Evolutionary conservation across 2,888 invertebrate genomes (phyloP).

Genomic region (Phytoseiulus persimilis): DNA sequence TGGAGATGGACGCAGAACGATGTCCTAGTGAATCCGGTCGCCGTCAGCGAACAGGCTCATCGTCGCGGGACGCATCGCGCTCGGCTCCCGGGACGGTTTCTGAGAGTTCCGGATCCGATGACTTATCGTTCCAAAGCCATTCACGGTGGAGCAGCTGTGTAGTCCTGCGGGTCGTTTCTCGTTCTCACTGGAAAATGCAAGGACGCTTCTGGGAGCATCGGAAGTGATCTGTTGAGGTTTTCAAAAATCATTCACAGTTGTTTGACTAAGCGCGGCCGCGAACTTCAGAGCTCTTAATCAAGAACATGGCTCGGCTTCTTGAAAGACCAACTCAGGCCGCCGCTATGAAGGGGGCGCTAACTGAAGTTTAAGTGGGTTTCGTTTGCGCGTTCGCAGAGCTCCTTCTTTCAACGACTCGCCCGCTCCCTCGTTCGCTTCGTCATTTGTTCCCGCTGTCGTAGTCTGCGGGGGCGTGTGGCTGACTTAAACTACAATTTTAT

Average conservation of each 20-base stretch:
- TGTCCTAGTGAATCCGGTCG: background rate
- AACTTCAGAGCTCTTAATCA: background rate
- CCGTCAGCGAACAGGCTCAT: no score
- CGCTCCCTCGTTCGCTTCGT: background rate
- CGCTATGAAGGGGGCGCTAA: background rate
- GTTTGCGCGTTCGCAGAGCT: background rate
- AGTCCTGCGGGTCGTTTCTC: no score
- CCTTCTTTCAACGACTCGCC: background rate
- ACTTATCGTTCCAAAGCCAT: no score
- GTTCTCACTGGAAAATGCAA: no score
- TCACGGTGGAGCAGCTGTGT: no score
- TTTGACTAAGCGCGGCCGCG: background rate
- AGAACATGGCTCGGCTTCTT: background rate
- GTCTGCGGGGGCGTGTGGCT: constrained; percentile 5
- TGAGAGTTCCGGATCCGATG: no score
- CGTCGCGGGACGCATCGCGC: no score
- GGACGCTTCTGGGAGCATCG: no score
- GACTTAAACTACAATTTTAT: constrained; percentile 34
- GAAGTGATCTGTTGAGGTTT: no score
- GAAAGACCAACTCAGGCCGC: background rate
- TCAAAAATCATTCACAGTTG: background rate
- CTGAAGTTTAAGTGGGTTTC: background rate
- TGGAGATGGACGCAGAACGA: background rate
- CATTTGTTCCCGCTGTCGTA: constrained; percentile 5
- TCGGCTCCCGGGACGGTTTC: no score